Conservation (phyloP, 1,140 invertebrate species). For the Brachionus koreanus region DNA sequence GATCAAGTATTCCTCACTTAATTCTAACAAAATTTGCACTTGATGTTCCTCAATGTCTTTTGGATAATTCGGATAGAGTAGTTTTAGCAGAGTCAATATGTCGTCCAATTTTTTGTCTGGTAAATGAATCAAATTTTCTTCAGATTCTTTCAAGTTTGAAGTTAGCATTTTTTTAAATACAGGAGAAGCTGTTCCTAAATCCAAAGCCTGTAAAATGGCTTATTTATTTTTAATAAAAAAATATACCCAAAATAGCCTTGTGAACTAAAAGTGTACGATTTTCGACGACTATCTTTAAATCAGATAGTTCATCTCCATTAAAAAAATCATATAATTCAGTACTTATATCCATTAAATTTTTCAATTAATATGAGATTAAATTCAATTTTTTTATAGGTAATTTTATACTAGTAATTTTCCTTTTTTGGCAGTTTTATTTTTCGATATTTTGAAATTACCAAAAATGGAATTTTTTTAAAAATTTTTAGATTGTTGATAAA, state of each 20-base stretch:
- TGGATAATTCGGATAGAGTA: constrained; percentile 4
- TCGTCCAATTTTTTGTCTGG: background rate
- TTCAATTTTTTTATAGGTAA: background rate
- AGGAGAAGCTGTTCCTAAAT: constrained; percentile 11
- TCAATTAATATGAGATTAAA: background rate
- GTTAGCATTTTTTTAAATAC: constrained; percentile 21
- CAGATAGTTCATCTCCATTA: constrained; percentile 19
- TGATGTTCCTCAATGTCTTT: background rate
- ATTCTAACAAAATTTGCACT: background rate
- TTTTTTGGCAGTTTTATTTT: background rate
- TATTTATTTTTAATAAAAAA: background rate
- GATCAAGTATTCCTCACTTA: background rate
- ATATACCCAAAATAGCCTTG: constrained; percentile 22
- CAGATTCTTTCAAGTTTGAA: background rate
- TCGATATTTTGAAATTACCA: background rate
- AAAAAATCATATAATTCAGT: constrained; percentile 8
- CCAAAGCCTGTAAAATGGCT: background rate
- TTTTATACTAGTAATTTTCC: background rate
- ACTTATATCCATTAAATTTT: background rate
- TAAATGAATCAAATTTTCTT: background rate
- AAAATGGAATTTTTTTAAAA: background rate
- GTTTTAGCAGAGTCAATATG: background rate
- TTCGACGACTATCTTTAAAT: background rate
- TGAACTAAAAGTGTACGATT: background rate
- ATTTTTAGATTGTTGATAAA: background rate